Base-by-base conservation (phyloP, 2,113 vertebrate genomes). In the Paedocypris sp. region DNA sequence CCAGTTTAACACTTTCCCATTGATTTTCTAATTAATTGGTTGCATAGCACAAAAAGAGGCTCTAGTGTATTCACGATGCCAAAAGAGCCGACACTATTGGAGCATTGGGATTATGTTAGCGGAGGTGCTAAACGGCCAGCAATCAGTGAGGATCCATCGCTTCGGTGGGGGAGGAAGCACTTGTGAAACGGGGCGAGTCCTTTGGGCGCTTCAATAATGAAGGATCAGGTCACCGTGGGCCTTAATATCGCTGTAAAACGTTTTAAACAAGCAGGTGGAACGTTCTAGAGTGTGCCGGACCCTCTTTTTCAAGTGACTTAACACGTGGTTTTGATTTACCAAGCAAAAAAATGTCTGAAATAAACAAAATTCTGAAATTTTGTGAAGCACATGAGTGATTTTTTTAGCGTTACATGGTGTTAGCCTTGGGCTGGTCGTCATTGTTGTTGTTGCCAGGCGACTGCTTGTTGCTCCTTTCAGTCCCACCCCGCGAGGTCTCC, bases 381-480 rank as follows among this genome's bases (percentile, higher is more conserved):
- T n/a, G n/a, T n/a, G n/a, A n/a, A n/a, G n/a, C n/a, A n/a, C n/a
- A n/a, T n/a, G n/a, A n/a, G n/a, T n/a, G n/a, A n/a, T n/a, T n/a
- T n/a, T n/a, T n/a, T n/a, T n/a, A n/a, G n/a, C n/a, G n/a, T 79
- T 78, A 84, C 62, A 80, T 46, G 0, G 71, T 73, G 1, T 80
- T 72, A 2, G 73, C 77, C 70, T 81, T 81, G 41, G 75, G 45
- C 22, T 82, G 78, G 42, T 85, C 74, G 20, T 85, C 73, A 16
- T 82, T 85, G 69, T 84, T 82, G 31, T 79, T 85, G 67, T 78
- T 69, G 66, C 63, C 79, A 35, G 85, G 86, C 22, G 81, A 82
- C 31, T 76, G 80, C 46, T 76, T 87, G 75, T 78, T 87, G 75
- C 81, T 85, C 9, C 56, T 77, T 35, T 85, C 78, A 0, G 75